Evolutionary conservation across 2,797 vertebrate species (phyloP).

Genomic region (Erithacus rubecula): DNA sequence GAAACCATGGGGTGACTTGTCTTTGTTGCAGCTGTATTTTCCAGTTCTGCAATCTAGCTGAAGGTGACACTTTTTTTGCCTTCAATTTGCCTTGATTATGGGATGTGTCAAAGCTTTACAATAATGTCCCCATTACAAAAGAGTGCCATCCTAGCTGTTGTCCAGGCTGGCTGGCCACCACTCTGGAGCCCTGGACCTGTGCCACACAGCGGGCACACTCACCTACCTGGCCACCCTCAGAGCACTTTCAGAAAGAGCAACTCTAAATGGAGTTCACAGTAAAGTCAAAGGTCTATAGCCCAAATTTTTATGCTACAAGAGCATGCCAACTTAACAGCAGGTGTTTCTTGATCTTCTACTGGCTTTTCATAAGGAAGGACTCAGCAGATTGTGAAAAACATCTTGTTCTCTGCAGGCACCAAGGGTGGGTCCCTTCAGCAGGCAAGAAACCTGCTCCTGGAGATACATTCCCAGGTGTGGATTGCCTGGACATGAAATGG

Average conservation of each 20-base stretch:
- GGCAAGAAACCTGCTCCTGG: background rate
- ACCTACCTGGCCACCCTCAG: background rate
- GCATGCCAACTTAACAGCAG: accelerated
- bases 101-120: background rate
- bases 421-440: background rate
- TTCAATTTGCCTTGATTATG: background rate
- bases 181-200: accelerated
- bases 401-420: background rate
- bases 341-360: background rate
- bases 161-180: background rate
- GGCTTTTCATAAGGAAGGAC: background rate
- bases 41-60: background rate
- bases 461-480: background rate
- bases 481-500: background rate
- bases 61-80: background rate
- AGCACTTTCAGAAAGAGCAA: background rate
- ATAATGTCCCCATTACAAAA: background rate
- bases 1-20: background rate
- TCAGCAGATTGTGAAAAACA: background rate
- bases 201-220: background rate
- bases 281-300: background rate
- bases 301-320: background rate
- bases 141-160: background rate
- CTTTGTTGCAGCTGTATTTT: background rate
- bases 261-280: background rate